Evolutionary conservation across 2,113 vertebrate species (phyloP), one percentile per base, ranked within the genome.

Genomic region (Hydrolagus affinis): DNA sequence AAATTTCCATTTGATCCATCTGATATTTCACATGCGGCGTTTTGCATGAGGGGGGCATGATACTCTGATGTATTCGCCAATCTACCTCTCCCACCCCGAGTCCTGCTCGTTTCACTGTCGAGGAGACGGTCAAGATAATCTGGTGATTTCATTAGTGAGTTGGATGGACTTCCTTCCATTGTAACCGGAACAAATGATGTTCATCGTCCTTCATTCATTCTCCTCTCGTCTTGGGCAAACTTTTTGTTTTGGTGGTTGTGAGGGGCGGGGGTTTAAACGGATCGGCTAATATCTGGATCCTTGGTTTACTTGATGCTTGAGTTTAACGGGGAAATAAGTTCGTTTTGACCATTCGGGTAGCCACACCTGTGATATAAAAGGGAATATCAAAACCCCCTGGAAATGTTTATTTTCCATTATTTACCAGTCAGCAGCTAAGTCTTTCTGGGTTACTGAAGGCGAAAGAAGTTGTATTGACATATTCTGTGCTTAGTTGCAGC

Each of bases 391-490:
- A 44, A 14, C 59, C 62, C 62, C 62, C 62, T 1, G 32, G 23
- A 83, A 83, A 83, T 68, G 78, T 68, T 83, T 83, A 66, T 83
- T 68, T 83, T 66, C 78, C 4, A 66, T 32, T 83, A 83, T 83
- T 83, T 83, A 83, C 78, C 78, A 83, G 66, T 83, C 78, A 83
- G 62, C 62, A n/a, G 25, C 60, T 30, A 64, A 64, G 62, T 28
- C 66, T 83, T 83, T 68, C 62, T 83, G 78, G 78, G 78, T 83
- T 83, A 83, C 62, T 83, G 78, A 68, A 83, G 11, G 62, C 78
- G 78, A 83, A 83, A 83, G 59, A 62, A 83, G 25, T 28, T 83
- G 78, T 68, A 83, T 83, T 83, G 78, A 62, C 78, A 83, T 32
- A 83, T 83, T 66, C 78, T 21, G 6, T 32, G 78, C 60, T 44